A percentile compares a stretch with the other conserved stretches of the same genome.
Evolutionary conservation across 2,888 invertebrate species (phyloP).

Genomic region (Meta bourneti): DNA sequence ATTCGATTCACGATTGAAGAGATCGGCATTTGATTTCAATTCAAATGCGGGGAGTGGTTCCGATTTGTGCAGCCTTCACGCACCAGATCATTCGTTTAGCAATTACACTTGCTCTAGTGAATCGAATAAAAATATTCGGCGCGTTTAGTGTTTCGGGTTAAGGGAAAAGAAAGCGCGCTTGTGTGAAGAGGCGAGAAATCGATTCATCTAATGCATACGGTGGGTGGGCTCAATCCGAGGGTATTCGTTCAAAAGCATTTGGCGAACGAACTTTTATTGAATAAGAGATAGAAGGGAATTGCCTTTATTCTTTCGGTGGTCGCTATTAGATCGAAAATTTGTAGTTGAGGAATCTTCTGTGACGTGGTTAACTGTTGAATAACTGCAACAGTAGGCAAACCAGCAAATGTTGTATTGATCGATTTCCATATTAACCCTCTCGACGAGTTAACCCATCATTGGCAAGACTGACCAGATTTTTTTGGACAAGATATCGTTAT

Average conservation of each 20-base stretch:
- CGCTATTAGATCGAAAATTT: too few species aligned
- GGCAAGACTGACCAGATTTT: too few species aligned
- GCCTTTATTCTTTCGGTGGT: too few species aligned
- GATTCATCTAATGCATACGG: background rate
- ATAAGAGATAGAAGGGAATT: too few species aligned
- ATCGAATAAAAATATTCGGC: background rate
- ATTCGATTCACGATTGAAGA: background rate
- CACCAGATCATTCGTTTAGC: background rate
- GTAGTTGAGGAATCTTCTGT: too few species aligned
- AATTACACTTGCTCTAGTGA: background rate
- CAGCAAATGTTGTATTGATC: too few species aligned
- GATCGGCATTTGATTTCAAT: background rate
- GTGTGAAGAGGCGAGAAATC: background rate
- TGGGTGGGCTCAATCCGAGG: background rate
- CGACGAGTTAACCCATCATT: too few species aligned
- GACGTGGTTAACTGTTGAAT: too few species aligned
- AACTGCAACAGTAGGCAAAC: too few species aligned
- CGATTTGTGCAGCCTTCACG: background rate
- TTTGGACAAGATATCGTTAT: too few species aligned
- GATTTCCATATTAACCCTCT: too few species aligned
- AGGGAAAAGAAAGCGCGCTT: background rate
- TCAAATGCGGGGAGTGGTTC: background rate
- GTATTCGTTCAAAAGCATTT: background rate
- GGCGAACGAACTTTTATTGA: too few species aligned
- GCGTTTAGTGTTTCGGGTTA: background rate